Evolutionary conservation across 2,113 vertebrate genomes (phyloP), one percentile per base, ranked within the genome.

Genomic region (Etheostoma spectabile): DNA sequence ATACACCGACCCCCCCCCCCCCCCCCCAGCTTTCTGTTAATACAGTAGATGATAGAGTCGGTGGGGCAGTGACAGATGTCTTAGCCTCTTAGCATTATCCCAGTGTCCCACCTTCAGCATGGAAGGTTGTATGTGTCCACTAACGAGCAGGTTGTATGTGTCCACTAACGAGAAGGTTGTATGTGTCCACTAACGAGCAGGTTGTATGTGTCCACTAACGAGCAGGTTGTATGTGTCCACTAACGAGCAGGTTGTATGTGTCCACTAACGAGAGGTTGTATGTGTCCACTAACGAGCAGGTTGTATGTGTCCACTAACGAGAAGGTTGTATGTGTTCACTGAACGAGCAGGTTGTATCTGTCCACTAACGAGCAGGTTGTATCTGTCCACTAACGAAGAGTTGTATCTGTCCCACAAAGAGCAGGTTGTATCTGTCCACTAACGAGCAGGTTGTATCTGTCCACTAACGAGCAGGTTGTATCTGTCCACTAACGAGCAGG

Each of bases 1-100:
- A n/a, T 42, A 45, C 22, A 12, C 21, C 14, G 30, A 22, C 56
- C 33, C 52, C 27, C 27, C 27, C 27, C 27, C 46, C 35, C 27
- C 27, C 27, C 27, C 27, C 53, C 21, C 42, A 30, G 73, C 27
- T 64, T 74, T 68, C 10, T 48, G 59, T 69, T 63, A 68, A 51
- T 57, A 63, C 78, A 82, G 72, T 88, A 88, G n/a, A n/a, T n/a
- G n/a, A n/a, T 84, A 90, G 64, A 74, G 49, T 1, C 2, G 33
- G 42, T 5, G 48, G 62, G 33, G 49, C 33, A 0, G 35, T 8
- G 13, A 68, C 77, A 87, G 86, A 88, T 73, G 82, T 82, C 71
- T 86, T 71, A 86, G 85, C 69, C 6, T 86, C 86, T 89, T 82
- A 84, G 80, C 67, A 65, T 81, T 79, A 82, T 30, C 67, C 42